Base-by-base conservation (phyloP, 2,113 vertebrate genomes). In the Zapornia atra region DNA sequence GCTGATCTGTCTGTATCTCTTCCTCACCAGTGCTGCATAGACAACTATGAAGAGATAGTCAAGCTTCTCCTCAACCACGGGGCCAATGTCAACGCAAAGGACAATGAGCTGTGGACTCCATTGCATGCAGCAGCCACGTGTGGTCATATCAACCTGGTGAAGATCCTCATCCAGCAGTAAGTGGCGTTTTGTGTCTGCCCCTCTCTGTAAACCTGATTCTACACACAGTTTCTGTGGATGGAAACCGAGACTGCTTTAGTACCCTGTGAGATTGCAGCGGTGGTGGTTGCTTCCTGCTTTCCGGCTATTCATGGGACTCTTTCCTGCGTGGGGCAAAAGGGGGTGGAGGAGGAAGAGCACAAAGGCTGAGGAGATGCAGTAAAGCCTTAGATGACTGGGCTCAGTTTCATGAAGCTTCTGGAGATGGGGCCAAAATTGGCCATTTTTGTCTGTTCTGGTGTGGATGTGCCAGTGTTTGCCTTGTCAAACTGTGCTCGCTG, bases 11-110 rank as follows among this genome's bases (percentile, higher is more conserved):
- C 72, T 84, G 34, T 51, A 50, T 94, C 79, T 95, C 77, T 96
- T 61, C 71, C 59, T 90, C 60, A 60, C 38, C 96, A 99, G 99
- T 99, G 99, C 98, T 99, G 99, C 94, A 99, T 99, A 69, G 99
- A 99, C 98, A 99, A 99, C 98, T 99, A 99, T 53, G 99, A 99
- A 97, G 99, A 99, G 82, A 99, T 99, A 88, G 99, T 99, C 80
- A 99, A 98, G 97, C 98, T 99, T 88, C 98, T 99, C 51, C 97
- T 99, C 86, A 98, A 94, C 96, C 98, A 99, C 0, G 99, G 99
- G 56, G 99, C 99, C 42, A 98, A 98, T 0, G 99, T 99, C 80
- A 99, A 99, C 0, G 98, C 99, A 71, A 99, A 99, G 98, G 99
- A 99, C 98, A 99, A 99, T 0, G 99, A 99, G 97, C 98, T 99